A percentile compares a stretch with the other conserved stretches of the same genome.
Evolutionary conservation across 2,888 invertebrate genomes (phyloP).

Genomic region (Lycophotia porphyrea): DNA sequence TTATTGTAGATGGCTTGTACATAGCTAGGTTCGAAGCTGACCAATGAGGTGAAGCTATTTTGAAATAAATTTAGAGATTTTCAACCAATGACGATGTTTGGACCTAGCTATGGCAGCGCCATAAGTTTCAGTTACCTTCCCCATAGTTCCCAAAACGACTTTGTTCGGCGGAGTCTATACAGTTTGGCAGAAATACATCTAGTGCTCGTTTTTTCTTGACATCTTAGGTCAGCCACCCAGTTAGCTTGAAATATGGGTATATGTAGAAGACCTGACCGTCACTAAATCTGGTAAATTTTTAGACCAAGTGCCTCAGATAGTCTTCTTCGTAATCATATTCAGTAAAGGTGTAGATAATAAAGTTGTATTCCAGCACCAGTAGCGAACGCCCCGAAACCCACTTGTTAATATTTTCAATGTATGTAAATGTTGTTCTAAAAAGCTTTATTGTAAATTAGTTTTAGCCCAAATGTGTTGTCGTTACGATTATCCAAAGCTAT

Average conservation of each 20-base stretch:
- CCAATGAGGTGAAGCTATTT: not conserved
- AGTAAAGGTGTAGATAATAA: conserved; percentile 42
- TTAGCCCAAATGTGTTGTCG: conserved; percentile 84
- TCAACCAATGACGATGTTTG: conserved; percentile 2
- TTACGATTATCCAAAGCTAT: conserved; percentile 88
- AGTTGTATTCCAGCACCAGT: conserved; percentile 66
- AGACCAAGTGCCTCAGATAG: conserved; percentile 66
- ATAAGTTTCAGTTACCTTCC: conserved; percentile 4
- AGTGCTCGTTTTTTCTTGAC: conserved; percentile 38
- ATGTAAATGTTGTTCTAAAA: conserved; percentile 88
- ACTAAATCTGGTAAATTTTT: conserved; percentile 44
- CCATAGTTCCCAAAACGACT: conserved; percentile 24
- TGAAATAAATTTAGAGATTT: not conserved
- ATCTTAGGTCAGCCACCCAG: conserved; percentile 33
- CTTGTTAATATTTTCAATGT: conserved; percentile 82
- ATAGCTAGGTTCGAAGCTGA: not conserved
- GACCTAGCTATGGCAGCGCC: not conserved
- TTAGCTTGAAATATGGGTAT: conserved; percentile 51
- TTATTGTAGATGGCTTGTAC: not conserved
- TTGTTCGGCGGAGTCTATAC: conserved; percentile 32
- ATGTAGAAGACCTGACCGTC: conserved; percentile 58
- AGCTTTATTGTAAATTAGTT: conserved; percentile 89
- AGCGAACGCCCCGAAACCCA: conserved; percentile 71
- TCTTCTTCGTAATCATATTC: conserved; percentile 63
- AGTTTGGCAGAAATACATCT: conserved; percentile 32